Evolutionary conservation across 2,888 invertebrate species (phyloP).

Genomic region (Terebella lapidaria): DNA sequence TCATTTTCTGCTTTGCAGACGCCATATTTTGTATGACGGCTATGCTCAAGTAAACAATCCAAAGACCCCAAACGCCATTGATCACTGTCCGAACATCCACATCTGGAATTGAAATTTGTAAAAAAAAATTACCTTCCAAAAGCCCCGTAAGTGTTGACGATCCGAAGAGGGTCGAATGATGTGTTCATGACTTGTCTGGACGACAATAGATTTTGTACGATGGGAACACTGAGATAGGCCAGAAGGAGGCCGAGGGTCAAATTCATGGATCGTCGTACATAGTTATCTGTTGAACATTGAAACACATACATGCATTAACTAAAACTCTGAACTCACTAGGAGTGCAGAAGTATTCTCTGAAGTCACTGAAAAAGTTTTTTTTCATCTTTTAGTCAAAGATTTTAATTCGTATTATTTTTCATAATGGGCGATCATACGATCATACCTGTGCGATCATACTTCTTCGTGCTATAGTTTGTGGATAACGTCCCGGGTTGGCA

Average conservation of each 20-base stretch:
- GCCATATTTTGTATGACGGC: neutral
- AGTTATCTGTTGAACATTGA: neutral
- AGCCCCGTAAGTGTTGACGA: conserved; percentile 56
- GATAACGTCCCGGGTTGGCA: too few relatives aligned
- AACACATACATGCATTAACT: too few relatives aligned
- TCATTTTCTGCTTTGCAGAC: neutral
- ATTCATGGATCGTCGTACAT: neutral
- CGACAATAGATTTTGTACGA: conserved; percentile 52
- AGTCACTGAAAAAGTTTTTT: too few relatives aligned
- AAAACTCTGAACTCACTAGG: too few relatives aligned
- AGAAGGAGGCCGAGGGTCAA: conserved; percentile 36
- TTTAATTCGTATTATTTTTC: too few relatives aligned
- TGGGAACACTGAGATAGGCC: conserved; percentile 53
- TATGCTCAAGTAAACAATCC: neutral
- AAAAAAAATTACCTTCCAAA: conserved; percentile 56
- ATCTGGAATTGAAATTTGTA: neutral
- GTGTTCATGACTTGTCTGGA: conserved; percentile 53
- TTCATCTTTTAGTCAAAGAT: too few relatives aligned
- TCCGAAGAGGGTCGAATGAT: conserved; percentile 53
- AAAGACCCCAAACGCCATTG: neutral
- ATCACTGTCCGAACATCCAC: neutral
- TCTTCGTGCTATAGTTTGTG: too few relatives aligned
- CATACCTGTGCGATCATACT: too few relatives aligned
- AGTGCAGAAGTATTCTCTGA: too few relatives aligned
- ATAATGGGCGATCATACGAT: too few relatives aligned